A percentile compares a stretch with the other conserved stretches of the same genome.
Conservation (phyloP, 1,140 invertebrate species). For the Heliconius hermathena region DNA sequence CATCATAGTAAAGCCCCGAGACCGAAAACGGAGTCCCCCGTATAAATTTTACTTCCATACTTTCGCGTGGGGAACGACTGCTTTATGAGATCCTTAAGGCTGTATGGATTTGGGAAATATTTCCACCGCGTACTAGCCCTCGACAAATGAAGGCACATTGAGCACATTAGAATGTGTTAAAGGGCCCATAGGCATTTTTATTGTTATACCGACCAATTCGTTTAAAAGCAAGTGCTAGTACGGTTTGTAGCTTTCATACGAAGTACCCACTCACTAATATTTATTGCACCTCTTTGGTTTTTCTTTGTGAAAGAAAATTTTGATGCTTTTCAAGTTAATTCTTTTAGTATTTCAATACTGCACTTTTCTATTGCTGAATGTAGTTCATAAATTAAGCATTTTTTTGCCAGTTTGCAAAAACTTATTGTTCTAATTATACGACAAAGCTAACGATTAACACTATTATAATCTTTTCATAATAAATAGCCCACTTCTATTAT, state of each 20-base stretch:
- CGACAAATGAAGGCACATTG: conserved; percentile 79
- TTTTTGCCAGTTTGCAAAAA: background rate
- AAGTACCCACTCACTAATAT: conserved; percentile 77
- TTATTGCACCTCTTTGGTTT: conserved; percentile 67
- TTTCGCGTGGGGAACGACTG: conserved; percentile 80
- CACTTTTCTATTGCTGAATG: background rate
- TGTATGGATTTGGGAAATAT: conserved; percentile 83
- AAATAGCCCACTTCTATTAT: background rate
- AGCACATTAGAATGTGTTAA: conserved; percentile 79
- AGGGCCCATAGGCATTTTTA: conserved; percentile 75
- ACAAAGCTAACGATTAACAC: background rate
- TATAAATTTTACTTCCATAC: conserved; percentile 83
- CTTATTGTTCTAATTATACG: too few relatives aligned
- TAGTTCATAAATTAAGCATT: background rate
- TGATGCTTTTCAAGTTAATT: conserved; percentile 36
- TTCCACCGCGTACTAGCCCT: conserved; percentile 77
- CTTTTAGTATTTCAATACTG: background rate
- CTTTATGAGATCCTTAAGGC: conserved; percentile 83
- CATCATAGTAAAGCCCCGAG: conserved; percentile 78
- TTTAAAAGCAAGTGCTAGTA: conserved; percentile 77
- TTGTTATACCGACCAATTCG: conserved; percentile 79
- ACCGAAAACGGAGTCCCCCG: conserved; percentile 74
- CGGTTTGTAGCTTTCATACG: conserved; percentile 62
- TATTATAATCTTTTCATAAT: background rate
- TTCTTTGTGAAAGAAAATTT: conserved; percentile 50